phyloP scores from a whole-genome alignment of 2,113 vertebrate species.

The Elachura formosa region DNA sequence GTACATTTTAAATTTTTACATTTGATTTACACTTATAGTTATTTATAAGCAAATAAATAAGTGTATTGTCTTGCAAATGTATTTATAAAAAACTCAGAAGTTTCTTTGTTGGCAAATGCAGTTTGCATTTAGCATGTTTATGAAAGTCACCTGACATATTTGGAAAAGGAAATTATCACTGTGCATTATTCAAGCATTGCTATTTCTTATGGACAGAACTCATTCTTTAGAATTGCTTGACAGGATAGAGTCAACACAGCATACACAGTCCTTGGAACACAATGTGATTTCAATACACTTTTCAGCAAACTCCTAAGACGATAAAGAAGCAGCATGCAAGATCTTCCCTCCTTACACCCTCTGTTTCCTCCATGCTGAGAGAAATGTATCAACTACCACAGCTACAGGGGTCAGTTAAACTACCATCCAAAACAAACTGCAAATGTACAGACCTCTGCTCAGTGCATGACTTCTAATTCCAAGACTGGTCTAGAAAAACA shows the following conservation, averaged over 20 bases:
- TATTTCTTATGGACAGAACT: neutral
- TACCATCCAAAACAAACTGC: neutral
- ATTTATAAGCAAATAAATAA: neutral
- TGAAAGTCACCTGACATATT: neutral
- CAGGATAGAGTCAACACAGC: neutral
- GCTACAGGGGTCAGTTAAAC: neutral
- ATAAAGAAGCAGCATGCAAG: neutral
- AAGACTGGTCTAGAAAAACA: neutral
- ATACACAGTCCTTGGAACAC: neutral
- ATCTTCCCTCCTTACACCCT: neutral
- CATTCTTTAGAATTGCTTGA: neutral
- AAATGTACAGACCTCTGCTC: neutral
- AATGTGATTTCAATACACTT: neutral
- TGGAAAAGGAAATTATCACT: neutral
- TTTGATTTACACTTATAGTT: neutral
- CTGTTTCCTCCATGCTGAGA: neutral
- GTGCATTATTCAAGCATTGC: neutral
- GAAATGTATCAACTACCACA: neutral
- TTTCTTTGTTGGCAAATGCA: neutral
- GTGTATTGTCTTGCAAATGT: neutral
- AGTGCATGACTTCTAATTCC: neutral
- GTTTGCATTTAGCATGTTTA: neutral
- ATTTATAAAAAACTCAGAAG: neutral
- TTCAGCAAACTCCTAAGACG: neutral
- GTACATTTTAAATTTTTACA: neutral